Percentiles rank a stretch among this genome's conserved stretches.
Conservation (phyloP, 2,113 vertebrate species). For the Dolichallabes microphthalmus region DNA sequence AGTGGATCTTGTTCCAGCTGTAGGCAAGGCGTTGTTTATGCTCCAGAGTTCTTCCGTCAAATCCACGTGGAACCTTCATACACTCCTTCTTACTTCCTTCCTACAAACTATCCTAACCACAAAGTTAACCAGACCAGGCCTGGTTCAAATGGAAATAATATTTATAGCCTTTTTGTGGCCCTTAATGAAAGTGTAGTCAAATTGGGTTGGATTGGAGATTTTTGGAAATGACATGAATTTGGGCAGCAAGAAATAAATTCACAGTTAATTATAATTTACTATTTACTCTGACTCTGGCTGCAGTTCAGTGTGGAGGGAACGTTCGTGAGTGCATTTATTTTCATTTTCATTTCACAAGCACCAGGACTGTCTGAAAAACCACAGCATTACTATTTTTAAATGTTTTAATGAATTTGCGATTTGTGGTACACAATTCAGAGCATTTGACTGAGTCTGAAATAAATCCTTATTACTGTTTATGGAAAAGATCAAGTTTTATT, state of each 20-base stretch:
- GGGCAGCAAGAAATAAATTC: not conserved
- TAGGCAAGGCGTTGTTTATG: not conserved
- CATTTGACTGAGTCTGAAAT: not conserved
- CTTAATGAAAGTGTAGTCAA: conserved; percentile 36
- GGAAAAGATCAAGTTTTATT: not conserved
- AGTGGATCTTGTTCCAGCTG: not conserved
- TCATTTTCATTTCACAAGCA: not conserved
- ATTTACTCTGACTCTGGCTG: not conserved
- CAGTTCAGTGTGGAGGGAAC: not conserved
- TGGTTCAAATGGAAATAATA: conserved; percentile 35
- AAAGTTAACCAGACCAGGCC: conserved; percentile 33
- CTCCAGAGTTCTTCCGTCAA: conserved; percentile 12
- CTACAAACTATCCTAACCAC: conserved; percentile 40
- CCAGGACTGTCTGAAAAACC: not conserved
- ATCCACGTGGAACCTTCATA: conserved; percentile 9
- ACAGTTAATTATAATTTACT: conserved; percentile 26
- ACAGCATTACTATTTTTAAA: not conserved
- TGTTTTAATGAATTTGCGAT: not conserved
- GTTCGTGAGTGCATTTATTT: conserved; percentile 18
- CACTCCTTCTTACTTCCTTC: conserved; percentile 29
- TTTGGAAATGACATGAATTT: conserved; percentile 9
- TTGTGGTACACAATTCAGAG: not conserved
- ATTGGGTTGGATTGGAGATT: not conserved
- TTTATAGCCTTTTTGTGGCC: conserved; percentile 19
- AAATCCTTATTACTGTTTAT: not conserved